Conservation (phyloP, 2,797 vertebrate species). For the Rhynchotus rufescens region DNA sequence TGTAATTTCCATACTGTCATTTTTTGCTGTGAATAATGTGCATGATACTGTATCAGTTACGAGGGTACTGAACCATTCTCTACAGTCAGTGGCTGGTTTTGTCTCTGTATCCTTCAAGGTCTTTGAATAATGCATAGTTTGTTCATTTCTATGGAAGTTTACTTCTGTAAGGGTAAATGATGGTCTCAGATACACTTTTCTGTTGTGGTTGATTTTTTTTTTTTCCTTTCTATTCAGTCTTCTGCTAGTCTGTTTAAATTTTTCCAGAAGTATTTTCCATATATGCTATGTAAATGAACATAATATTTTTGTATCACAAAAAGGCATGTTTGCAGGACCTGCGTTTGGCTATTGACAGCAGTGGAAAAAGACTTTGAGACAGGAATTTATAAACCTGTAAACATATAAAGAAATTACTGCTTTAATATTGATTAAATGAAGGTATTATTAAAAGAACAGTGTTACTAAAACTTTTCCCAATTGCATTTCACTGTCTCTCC, state of each 20-base stretch:
- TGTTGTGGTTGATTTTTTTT: not conserved
- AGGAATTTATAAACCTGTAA: not conserved
- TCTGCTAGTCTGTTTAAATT: not conserved
- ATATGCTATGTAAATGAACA: conserved; percentile 10
- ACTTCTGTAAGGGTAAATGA: not conserved
- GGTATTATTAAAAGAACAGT: not conserved
- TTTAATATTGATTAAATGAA: not conserved
- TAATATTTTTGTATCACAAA: not conserved
- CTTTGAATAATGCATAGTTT: conserved; percentile 20
- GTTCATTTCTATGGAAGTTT: conserved; percentile 5
- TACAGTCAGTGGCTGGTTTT: not conserved
- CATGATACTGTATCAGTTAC: not conserved
- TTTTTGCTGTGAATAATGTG: not conserved
- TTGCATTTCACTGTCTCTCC: not conserved
- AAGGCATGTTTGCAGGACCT: not conserved
- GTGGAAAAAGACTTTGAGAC: not conserved
- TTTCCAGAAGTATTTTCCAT: not conserved
- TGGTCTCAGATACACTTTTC: not conserved
- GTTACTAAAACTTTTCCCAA: not conserved
- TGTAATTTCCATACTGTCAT: not conserved
- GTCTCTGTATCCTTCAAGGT: not conserved
- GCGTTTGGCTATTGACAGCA: not conserved
- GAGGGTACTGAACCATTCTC: not conserved
- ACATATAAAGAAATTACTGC: not conserved
- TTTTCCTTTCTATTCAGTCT: not conserved